phyloP scores from a whole-genome alignment of 2,113 vertebrate genomes.

The Numenius arquata region DNA sequence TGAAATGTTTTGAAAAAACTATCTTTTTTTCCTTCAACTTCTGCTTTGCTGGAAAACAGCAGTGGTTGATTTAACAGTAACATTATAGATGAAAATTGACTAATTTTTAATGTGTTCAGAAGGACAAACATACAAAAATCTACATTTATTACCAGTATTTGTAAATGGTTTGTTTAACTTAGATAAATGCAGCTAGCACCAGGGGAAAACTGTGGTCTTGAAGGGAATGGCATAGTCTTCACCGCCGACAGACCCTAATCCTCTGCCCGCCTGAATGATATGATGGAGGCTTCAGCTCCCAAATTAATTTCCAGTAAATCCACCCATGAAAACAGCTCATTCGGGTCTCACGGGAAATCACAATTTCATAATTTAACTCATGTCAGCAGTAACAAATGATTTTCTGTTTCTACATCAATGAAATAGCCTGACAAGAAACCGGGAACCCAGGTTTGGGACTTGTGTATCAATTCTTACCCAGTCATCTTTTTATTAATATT shows the following conservation, averaged over 20 bases:
- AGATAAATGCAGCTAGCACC: background rate
- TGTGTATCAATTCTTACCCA: background rate
- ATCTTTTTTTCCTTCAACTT: background rate
- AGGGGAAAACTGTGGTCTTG: background rate
- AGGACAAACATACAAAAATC: background rate
- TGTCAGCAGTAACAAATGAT: background rate
- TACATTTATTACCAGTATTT: background rate
- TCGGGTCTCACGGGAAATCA: background rate
- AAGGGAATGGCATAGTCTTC: background rate
- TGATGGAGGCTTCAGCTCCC: background rate
- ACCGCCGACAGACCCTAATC: background rate
- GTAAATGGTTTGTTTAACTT: background rate
- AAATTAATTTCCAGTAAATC: background rate
- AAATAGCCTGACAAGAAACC: background rate
- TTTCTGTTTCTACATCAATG: background rate
- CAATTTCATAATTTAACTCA: background rate
- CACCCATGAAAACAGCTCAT: background rate
- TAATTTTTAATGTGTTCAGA: background rate
- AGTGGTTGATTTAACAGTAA: background rate
- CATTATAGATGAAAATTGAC: background rate
- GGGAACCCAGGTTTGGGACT: background rate
- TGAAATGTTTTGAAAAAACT: background rate
- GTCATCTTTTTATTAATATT: background rate
- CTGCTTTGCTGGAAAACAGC: background rate
- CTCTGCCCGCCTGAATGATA: background rate